Evolutionary conservation across 2,888 invertebrate genomes (phyloP).

Genomic region (Acleris cristana): DNA sequence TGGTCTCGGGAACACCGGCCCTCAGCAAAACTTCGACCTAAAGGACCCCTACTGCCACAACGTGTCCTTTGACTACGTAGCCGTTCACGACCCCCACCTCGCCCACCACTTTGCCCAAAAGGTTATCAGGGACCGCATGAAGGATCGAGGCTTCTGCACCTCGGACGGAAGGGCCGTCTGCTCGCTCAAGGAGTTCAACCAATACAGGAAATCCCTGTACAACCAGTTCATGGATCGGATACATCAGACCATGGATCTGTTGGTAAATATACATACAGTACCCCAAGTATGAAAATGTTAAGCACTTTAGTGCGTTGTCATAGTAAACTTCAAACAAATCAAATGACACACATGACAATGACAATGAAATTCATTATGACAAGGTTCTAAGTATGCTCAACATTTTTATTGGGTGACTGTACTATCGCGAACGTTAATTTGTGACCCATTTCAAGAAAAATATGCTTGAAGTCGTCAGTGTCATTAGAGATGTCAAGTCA

Average conservation of each 20-base stretch:
- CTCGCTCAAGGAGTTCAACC: constrained; percentile 85
- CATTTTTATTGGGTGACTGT: too few species aligned
- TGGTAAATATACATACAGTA: constrained; percentile 58
- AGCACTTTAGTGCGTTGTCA: too few species aligned
- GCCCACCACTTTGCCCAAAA: constrained; percentile 78
- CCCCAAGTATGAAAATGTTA: too few species aligned
- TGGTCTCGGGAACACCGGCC: constrained; percentile 61
- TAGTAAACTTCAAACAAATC: too few species aligned
- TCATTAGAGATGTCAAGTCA: too few species aligned
- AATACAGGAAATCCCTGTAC: constrained; percentile 84
- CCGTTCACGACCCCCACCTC: constrained; percentile 84
- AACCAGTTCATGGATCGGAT: constrained; percentile 82
- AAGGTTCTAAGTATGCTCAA: too few species aligned
- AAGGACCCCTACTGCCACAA: constrained; percentile 76
- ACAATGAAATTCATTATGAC: too few species aligned
- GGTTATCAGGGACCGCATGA: constrained; percentile 69
- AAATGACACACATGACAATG: too few species aligned
- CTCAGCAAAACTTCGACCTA: constrained; percentile 69
- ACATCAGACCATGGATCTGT: constrained; percentile 67
- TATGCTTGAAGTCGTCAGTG: too few species aligned
- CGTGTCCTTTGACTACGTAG: constrained; percentile 81
- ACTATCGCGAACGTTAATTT: too few species aligned
- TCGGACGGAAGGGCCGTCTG: constrained; percentile 85
- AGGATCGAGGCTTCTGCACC: constrained; percentile 82
- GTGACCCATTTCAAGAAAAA: too few species aligned